Conservation (phyloP, 2,888 invertebrate genomes). For the Zhengitettix transpicula region DNA sequence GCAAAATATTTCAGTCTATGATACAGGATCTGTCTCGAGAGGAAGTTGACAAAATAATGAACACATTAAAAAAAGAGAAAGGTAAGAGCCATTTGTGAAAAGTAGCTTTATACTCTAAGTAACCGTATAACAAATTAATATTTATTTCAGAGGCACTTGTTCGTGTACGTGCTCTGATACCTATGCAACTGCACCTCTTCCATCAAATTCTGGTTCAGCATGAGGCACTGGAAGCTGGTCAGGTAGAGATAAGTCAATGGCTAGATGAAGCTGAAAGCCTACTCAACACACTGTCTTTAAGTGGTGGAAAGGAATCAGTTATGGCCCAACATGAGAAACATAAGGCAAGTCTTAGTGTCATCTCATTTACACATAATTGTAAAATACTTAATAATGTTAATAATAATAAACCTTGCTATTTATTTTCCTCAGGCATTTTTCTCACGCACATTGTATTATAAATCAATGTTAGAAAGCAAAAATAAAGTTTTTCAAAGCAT, state of each 20-base stretch:
- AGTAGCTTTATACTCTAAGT: background rate
- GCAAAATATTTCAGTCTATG: constrained; percentile 78
- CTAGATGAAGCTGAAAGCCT: constrained; percentile 67
- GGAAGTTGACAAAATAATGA: constrained; percentile 82
- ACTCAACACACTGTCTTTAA: constrained; percentile 37
- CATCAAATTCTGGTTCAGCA: constrained; percentile 74
- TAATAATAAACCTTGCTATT: background rate
- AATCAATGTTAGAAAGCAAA: constrained; percentile 86
- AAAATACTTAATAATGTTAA: no score
- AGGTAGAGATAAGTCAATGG: constrained; percentile 75
- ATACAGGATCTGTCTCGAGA: constrained; percentile 80
- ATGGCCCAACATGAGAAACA: constrained; percentile 64
- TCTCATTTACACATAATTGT: no score
- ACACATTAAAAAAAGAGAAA: constrained; percentile 70
- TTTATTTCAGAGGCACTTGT: constrained; percentile 52
- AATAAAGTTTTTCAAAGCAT: constrained; percentile 85
- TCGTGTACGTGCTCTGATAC: constrained; percentile 64
- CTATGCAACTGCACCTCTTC: constrained; percentile 64
- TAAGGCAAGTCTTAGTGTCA: constrained; percentile 31
- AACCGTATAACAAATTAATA: no score
- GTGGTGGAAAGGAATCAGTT: constrained; percentile 51
- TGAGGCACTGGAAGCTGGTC: constrained; percentile 75
- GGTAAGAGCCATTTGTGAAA: constrained; percentile 13
- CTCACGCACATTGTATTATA: constrained; percentile 75
- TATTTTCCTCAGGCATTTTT: constrained; percentile 43